Evolutionary conservation across 2,888 invertebrate species (phyloP), one percentile per base, ranked within the genome.

Genomic region (Pristionchus japonicus): DNA sequence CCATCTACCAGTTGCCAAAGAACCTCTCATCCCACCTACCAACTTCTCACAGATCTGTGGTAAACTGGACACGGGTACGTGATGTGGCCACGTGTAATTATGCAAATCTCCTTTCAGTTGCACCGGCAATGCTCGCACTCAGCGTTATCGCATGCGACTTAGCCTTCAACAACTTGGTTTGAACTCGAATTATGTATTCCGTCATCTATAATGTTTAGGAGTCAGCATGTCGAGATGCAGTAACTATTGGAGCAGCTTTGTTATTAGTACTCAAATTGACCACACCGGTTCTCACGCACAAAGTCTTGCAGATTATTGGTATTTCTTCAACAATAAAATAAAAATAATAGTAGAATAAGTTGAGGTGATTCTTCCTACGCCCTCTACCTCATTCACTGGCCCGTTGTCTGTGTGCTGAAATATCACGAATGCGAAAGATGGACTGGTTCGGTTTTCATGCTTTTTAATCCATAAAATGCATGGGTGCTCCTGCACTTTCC

Each of bases 351-450:
- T 1, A 27, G n/a, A n/a, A 47, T 0, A 47, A 31, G 6, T 31
- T 15, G 34, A 83, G 82, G 82, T 43, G 82, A 83, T 52, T 83
- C 82, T 17, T 83, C 82, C 3, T 83, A 83, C 52, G 20, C 82
- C 7, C 52, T 83, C 82, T 83, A 83, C 52, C 82, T 83, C 52
- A 83, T 83, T 83, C 82, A 83, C 34, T 83, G 82, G 82, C 82
- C 82, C 2, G 82, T 83, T 6, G 82, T 83, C 9, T 83, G 52
- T 34, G 11, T 49, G 17, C 37, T 83, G 31, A 83, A 83, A 49
- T 27, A 31, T 34, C 27, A 83, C 37, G 82, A 49, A 20, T 52
- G 49, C 34, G 34, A 49, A 31, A 3, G 20, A 43, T 83, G 82
- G 49, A 34, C 49, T 1, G 82, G 82, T 83, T 1, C 9, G 34